Evolutionary conservation across 2,113 vertebrate species (phyloP).

Genomic region (Seriola aureovittata): DNA sequence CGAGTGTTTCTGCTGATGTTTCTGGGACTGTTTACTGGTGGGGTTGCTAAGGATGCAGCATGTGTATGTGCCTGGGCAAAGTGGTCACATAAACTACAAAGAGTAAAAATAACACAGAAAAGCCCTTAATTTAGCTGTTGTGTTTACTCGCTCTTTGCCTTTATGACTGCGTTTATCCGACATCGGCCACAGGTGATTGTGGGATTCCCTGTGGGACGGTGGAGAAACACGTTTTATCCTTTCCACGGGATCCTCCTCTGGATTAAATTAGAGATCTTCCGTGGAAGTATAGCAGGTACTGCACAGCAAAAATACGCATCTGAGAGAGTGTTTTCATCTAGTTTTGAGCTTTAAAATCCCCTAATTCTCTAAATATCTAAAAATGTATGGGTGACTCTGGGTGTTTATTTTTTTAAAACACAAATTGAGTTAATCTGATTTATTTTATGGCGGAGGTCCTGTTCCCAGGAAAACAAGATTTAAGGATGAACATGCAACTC

Average conservation of each 20-base stretch:
- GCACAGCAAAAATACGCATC: slow-evolving; percentile 34
- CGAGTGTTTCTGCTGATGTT: slow-evolving; percentile 42
- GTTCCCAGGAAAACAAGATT: slow-evolving; percentile 39
- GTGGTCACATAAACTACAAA: slow-evolving; percentile 71
- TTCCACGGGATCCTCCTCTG: slow-evolving; percentile 32
- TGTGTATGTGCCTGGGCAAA: slow-evolving; percentile 35
- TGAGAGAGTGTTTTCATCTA: slow-evolving; percentile 32
- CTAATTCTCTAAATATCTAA: slow-evolving; percentile 3
- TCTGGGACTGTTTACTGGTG: slow-evolving; percentile 67
- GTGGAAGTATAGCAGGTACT: slow-evolving; percentile 40
- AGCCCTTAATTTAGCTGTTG: slow-evolving; percentile 65
- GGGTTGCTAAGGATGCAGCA: slow-evolving; percentile 72
- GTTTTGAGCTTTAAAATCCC: slow-evolving; percentile 8
- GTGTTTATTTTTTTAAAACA: slow-evolving; percentile 1
- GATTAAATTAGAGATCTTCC: slow-evolving; percentile 54
- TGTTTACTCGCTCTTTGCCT: slow-evolving; percentile 63
- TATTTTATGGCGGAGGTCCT: slow-evolving; percentile 25
- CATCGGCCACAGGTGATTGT: slow-evolving; percentile 74
- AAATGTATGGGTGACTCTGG: background rate
- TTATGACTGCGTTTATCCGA: slow-evolving; percentile 62
- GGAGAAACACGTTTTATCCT: slow-evolving; percentile 48
- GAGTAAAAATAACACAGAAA: slow-evolving; percentile 73
- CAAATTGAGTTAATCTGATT: slow-evolving; percentile 9
- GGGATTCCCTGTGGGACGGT: slow-evolving; percentile 60
- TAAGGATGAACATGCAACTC: slow-evolving; percentile 7